These are phyloP conservation scores for Hydrotaea diabolus DNA, from an alignment of 2,888 invertebrate species.

Conservation along the genomic window DNA sequence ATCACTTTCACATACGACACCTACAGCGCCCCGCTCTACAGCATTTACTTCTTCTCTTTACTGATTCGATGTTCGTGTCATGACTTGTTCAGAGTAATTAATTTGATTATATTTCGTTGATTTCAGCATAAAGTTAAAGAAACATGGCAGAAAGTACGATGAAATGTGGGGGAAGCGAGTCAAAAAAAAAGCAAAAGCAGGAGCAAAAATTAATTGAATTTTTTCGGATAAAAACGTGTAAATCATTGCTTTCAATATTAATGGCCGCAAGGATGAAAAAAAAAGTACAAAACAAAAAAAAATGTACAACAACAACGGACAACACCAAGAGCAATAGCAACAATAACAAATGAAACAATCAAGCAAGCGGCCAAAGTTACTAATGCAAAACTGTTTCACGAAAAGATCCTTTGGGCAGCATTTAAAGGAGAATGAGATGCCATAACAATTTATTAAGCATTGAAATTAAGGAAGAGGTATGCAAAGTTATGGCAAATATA, in stretches of 20 bases:
- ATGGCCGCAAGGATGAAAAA: conserved; percentile 41
- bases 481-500: background rate
- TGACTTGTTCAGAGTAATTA: conserved; percentile 75
- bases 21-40: no score
- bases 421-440: background rate
- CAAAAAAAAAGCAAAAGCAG: background rate
- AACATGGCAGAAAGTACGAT: background rate
- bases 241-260: conserved; percentile 63
- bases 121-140: conserved; percentile 77
- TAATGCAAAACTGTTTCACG: conserved; percentile 37
- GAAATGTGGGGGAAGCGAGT: background rate
- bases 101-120: conserved; percentile 81
- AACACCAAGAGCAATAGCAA: background rate
- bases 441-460: conserved; percentile 17
- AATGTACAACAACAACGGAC: background rate
- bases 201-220: conserved; percentile 66
- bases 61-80: conserved; percentile 42
- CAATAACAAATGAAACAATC: conserved; percentile 1
- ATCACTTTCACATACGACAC: no score
- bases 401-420: conserved; percentile 12
- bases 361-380: conserved; percentile 10
- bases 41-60: background rate
- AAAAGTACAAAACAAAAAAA: background rate
- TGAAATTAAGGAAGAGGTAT: background rate
- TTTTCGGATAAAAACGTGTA: conserved; percentile 57